Base-by-base conservation (phyloP, 30 jellyfish, hydroid and myxozoan species). In the Hydractinia echinata region DNA sequence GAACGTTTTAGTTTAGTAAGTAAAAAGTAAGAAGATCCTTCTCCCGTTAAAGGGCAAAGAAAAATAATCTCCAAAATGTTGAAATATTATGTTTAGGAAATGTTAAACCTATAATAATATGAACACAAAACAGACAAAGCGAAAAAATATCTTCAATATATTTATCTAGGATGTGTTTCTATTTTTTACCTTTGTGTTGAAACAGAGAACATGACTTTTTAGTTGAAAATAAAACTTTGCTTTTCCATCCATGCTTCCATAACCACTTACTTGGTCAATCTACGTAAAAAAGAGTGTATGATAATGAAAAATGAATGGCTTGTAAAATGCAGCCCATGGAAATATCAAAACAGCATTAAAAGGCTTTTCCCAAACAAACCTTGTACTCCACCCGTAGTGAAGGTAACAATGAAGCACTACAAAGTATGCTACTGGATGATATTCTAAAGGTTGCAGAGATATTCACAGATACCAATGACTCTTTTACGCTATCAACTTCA, bases 351-450 rank as follows among this genome's bases (percentile, higher is more conserved):
- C 61, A 14, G 16, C 20, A 8, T 8, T 18, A 18, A 72, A 72
- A 0, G 19, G 51, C 15, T 19, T 55, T 54, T 19, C 16, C 83
- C 76, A 50, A 10, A 14, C 55, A 5, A 72, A 91, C 98, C 95
- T 77, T 91, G 80, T 91, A 91, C 55, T 83, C 96, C 14, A 79
- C 98, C 48, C 87, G 73, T 20, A 91, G 51, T 3, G 98, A 91
- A 8, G 98, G 98, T 54, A 91, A 77, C 49, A 91, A 84, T 8
- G 88, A 83, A 30, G 98, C 98, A 68, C 95, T 91, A 51, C 86
- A 68, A 11, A 89, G 66, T 7, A 91, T 83, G 54, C 98, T 77
- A 49, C 77, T 70, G 21, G 94, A 72, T 54, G 51, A 54, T 44
- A 86, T 84, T 18, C 96, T 88, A 51, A 86, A 91, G 54, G 96